A percentile compares a stretch with the other conserved stretches of the same genome.
Evolutionary conservation across 1,140 invertebrate species (phyloP).

Genomic region (Homarus americanus): DNA sequence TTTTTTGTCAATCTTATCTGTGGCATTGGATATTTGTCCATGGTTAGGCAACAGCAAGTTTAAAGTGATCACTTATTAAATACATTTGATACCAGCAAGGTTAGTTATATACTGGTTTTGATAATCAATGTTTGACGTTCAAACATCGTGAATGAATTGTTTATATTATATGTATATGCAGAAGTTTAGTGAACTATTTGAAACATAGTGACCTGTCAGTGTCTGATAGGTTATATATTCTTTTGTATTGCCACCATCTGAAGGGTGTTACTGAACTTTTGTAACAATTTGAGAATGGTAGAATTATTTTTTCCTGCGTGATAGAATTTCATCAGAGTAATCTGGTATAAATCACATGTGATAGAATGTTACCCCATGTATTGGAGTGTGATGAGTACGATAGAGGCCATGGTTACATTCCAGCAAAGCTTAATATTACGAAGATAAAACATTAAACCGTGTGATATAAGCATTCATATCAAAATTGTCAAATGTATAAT

Average conservation of each 20-base stretch:
- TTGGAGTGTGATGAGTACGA: neutral
- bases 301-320: neutral
- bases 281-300: neutral
- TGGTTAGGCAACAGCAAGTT: neutral
- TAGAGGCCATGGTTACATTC: too few relatives aligned
- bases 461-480: neutral
- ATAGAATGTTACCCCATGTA: too few relatives aligned
- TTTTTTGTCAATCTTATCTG: neutral
- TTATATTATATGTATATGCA: neutral
- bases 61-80: neutral
- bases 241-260: neutral
- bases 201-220: neutral
- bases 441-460: neutral
- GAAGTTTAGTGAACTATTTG: neutral
- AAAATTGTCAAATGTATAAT: neutral
- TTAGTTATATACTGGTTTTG: neutral
- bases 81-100: too few relatives aligned
- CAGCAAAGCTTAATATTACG: neutral
- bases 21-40: neutral
- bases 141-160: too few relatives aligned
- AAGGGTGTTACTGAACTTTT: neutral
- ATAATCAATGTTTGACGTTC: neutral
- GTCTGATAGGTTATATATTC: neutral
- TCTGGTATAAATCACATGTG: neutral
- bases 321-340: neutral